phyloP scores from a whole-genome alignment of 1,140 invertebrate genomes.

The Eulimnadia texana region DNA sequence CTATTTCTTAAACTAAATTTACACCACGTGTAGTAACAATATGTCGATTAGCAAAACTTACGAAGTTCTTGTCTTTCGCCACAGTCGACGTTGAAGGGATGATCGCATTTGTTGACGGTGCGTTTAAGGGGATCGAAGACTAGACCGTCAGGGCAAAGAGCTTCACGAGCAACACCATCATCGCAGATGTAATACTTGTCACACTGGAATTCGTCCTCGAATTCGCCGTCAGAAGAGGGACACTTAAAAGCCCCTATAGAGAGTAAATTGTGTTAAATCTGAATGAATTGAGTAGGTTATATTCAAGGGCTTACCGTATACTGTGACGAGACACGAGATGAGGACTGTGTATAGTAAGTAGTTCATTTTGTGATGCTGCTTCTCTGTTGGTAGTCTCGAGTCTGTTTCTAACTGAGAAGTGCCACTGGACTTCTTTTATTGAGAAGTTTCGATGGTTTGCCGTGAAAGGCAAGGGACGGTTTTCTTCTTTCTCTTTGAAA shows the following conservation, averaged over 20 bases:
- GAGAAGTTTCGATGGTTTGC: too few relatives aligned
- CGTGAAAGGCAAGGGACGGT: too few relatives aligned
- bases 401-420: too few relatives aligned
- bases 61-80: conserved; percentile 67
- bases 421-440: too few relatives aligned
- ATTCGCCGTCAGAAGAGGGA: conserved; percentile 50
- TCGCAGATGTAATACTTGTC: conserved; percentile 71
- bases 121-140: conserved; percentile 69
- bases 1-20: too few relatives aligned
- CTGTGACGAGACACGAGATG: neutral
- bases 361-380: too few relatives aligned
- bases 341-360: too few relatives aligned
- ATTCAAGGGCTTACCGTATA: neutral
- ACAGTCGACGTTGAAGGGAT: conserved; percentile 78
- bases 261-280: neutral
- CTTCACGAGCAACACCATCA: conserved; percentile 52
- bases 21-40: too few relatives aligned
- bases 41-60: conserved; percentile 52
- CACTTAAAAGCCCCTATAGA: conserved; percentile 43
- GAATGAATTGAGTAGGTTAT: neutral
- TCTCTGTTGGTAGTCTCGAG: too few relatives aligned
- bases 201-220: conserved; percentile 59
- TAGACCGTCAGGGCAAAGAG: conserved; percentile 68
- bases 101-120: conserved; percentile 76
- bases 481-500: too few relatives aligned